Evolutionary conservation across 30 jellyfish, hydroid and myxozoan species (phyloP), one percentile per base, ranked within the genome.

Genomic region (Sanderia malayensis): DNA sequence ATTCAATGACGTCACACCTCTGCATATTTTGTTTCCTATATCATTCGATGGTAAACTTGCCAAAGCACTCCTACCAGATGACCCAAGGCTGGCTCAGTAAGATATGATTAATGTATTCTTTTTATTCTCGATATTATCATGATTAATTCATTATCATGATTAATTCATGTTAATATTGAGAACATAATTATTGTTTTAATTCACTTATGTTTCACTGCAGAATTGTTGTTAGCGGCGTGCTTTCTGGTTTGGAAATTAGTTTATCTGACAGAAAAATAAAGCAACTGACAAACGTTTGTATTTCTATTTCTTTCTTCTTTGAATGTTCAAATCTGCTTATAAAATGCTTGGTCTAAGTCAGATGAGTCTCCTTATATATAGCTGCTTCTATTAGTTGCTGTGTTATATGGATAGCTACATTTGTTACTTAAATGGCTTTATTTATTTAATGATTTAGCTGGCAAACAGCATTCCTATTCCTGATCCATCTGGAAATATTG

Each of bases 81-180:
- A 91, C 61, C 96, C 98, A 22, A 74, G 95, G 49, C 78, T 91
- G 27, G 81, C 95, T 65, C 98, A 91, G 98, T 91, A 71, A 59
- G 96, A 17, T 28, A n/a, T n/a, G n/a, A n/a, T n/a, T n/a, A n/a
- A n/a, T n/a, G n/a, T n/a, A n/a, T n/a, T n/a, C n/a, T n/a, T n/a
- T n/a, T n/a, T n/a, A n/a, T n/a, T n/a, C n/a, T n/a, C n/a, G n/a
- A n/a, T n/a, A n/a, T n/a, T n/a, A n/a, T n/a, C n/a, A n/a, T n/a
- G n/a, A n/a, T n/a, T n/a, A n/a, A n/a, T n/a, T n/a, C n/a, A n/a
- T n/a, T n/a, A n/a, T n/a, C n/a, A n/a, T n/a, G n/a, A n/a, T n/a
- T n/a, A n/a, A n/a, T n/a, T n/a, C n/a, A n/a, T n/a, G n/a, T n/a
- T n/a, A n/a, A n/a, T n/a, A n/a, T n/a, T n/a, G n/a, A n/a, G n/a